Percentiles rank a stretch among this genome's conserved stretches.
phyloP scores from a whole-genome alignment of 2,888 invertebrate species.

The Ligdia adustata region DNA sequence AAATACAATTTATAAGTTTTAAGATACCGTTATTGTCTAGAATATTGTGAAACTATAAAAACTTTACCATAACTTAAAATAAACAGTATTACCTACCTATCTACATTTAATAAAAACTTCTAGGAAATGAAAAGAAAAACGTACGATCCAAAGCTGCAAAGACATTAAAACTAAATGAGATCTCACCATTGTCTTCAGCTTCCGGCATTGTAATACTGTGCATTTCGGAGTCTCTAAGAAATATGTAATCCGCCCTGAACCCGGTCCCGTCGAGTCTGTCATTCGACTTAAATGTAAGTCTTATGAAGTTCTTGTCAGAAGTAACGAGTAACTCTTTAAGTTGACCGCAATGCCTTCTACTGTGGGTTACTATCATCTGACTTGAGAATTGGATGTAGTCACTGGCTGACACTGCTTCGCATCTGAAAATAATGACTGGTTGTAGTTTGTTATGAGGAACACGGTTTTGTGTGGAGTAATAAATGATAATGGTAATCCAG shows the following conservation, averaged over 20 bases:
- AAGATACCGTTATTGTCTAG: no score
- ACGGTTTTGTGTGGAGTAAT: no score
- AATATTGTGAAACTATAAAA: no score
- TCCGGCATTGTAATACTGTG: conserved; percentile 70
- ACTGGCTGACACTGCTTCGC: conserved; percentile 94
- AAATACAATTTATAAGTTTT: no score
- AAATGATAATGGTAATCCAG: no score
- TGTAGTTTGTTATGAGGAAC: no score
- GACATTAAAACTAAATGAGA: conserved; percentile 3
- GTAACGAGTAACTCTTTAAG: conserved; percentile 89
- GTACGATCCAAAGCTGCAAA: neutral
- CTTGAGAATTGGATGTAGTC: conserved; percentile 98
- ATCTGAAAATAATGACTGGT: conserved; percentile 86
- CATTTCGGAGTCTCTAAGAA: conserved; percentile 88
- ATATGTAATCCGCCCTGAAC: conserved; percentile 95
- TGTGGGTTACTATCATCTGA: conserved; percentile 92
- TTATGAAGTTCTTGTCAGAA: conserved; percentile 95
- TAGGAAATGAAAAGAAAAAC: neutral
- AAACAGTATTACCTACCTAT: no score
- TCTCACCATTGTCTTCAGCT: conserved; percentile 53
- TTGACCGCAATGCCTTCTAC: conserved; percentile 93
- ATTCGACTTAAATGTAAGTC: conserved; percentile 97
- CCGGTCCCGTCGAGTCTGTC: conserved; percentile 96
- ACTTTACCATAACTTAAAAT: no score
- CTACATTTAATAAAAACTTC: no score